These are phyloP conservation scores for Mionectes macconnelli DNA, from an alignment of 2,113 vertebrate species.

Conservation along the genomic window DNA sequence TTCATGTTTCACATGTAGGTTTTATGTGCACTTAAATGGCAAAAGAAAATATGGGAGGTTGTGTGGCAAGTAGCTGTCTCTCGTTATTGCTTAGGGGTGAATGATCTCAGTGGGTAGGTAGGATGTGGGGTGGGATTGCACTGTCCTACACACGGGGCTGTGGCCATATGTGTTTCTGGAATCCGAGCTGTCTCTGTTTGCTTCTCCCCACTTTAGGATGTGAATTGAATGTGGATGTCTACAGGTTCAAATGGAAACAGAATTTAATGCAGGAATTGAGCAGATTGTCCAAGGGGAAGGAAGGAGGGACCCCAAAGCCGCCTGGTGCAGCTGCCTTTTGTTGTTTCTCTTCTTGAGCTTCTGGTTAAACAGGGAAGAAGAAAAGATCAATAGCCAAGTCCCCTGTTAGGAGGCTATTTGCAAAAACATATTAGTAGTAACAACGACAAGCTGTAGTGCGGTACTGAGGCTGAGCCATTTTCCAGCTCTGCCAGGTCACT, in stretches of 20 bases:
- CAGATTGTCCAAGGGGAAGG: neutral
- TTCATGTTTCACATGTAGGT: rapidly evolving
- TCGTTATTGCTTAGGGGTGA: neutral
- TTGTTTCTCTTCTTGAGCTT: neutral
- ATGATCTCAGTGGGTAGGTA: neutral
- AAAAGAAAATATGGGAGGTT: neutral
- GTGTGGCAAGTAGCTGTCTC: neutral
- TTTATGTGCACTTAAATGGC: neutral
- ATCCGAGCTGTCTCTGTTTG: neutral
- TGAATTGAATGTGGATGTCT: neutral
- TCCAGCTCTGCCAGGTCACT: neutral
- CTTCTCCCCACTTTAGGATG: neutral
- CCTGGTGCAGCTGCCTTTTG: neutral
- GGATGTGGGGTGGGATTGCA: rapidly evolving
- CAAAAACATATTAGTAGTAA: neutral
- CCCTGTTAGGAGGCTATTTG: neutral
- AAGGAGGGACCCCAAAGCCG: neutral
- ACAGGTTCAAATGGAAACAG: neutral
- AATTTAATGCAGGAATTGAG: rapidly evolving
- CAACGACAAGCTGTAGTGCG: neutral
- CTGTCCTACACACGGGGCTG: neutral
- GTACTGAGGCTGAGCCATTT: neutral
- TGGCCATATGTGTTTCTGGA: neutral
- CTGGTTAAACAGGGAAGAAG: neutral
- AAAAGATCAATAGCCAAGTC: neutral